Evolutionary conservation across 2,888 invertebrate species (phyloP).

Genomic region (Hypselothyrea guttata): DNA sequence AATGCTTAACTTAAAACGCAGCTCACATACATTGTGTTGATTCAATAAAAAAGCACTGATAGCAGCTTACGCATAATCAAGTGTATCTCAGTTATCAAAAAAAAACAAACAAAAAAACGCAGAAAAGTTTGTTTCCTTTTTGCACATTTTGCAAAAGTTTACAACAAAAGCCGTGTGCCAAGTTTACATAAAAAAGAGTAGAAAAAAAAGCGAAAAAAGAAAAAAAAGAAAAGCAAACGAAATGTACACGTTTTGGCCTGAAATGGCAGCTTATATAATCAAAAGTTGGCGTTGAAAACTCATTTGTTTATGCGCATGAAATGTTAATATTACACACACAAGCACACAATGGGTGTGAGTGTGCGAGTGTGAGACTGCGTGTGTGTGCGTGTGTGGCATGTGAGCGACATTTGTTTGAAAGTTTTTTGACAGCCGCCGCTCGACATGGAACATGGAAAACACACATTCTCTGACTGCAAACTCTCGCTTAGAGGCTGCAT

Average conservation of each 20-base stretch:
- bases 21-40: neutral
- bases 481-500: constrained; percentile 28
- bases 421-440: constrained; percentile 68
- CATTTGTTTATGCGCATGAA: constrained; percentile 71
- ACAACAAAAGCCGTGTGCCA: constrained; percentile 11
- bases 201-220: neutral
- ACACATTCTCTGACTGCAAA: constrained; percentile 9
- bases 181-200: constrained; percentile 4
- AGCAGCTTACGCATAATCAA: neutral
- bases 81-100: neutral
- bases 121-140: no score
- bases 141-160: neutral
- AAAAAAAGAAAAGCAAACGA: neutral
- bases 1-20: no score
- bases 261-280: constrained; percentile 59
- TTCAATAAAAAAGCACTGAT: neutral
- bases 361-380: no score
- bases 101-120: no score
- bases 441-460: constrained; percentile 39
- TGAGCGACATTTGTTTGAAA: constrained; percentile 75
- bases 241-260: constrained; percentile 32
- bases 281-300: constrained; percentile 67
- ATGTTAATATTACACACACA: constrained; percentile 63
- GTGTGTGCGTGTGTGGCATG: constrained; percentile 54
- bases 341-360: constrained; percentile 16